Conservation (phyloP, 2,113 vertebrate species). For the Mastomys natalensis region DNA sequence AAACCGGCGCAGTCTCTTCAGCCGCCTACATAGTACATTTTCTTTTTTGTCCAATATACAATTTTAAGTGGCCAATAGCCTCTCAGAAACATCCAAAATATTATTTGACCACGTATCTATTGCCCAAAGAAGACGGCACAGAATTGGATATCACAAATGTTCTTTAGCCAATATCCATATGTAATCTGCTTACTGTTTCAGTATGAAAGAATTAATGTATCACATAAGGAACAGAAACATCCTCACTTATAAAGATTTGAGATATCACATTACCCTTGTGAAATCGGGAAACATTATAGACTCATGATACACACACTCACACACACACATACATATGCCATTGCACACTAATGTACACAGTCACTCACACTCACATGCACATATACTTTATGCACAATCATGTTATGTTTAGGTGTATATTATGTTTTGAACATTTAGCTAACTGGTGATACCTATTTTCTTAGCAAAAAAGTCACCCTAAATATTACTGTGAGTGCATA, state of each 20-base stretch:
- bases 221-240: background rate
- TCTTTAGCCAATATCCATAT: too few relatives aligned
- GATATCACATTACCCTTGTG: background rate
- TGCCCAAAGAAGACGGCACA: too few relatives aligned
- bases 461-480: background rate
- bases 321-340: background rate
- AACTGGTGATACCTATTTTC: background rate
- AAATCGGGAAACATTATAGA: background rate
- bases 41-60: background rate
- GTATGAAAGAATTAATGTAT: too few relatives aligned
- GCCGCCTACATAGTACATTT: background rate
- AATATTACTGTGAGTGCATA: background rate
- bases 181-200: too few relatives aligned
- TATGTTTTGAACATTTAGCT: background rate
- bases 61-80: too few relatives aligned
- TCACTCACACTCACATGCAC: background rate
- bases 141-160: too few relatives aligned
- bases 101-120: too few relatives aligned
- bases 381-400: background rate
- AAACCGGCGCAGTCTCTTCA: too few relatives aligned
- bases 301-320: background rate
- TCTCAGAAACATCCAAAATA: too few relatives aligned
- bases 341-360: background rate
- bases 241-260: background rate
- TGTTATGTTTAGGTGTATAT: background rate